phyloP scores from a whole-genome alignment of 2,113 vertebrate genomes.

The Misgurnus mizolepis region DNA sequence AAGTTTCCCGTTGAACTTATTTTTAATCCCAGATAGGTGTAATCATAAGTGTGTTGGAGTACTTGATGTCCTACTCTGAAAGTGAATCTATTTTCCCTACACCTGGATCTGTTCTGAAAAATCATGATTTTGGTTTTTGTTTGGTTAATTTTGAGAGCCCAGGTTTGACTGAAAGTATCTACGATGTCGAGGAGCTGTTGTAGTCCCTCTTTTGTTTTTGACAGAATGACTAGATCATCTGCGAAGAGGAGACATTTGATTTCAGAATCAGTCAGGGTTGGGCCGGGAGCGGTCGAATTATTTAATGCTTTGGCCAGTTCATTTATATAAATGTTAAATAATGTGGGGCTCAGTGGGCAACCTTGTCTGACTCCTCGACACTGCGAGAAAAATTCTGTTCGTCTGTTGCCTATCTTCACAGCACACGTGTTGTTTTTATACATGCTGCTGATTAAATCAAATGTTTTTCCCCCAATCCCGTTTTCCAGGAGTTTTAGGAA shows the following conservation, averaged over 20 bases:
- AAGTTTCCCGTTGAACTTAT: background rate
- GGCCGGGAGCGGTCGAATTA: background rate
- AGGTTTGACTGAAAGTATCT: constrained; percentile 1
- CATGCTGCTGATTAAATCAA: background rate
- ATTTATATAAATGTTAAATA: constrained; percentile 4
- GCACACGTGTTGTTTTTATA: constrained; percentile 2
- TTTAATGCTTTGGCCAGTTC: background rate
- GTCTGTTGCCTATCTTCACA: background rate
- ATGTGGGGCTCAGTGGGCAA: background rate
- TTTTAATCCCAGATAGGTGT: background rate
- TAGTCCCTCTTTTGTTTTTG: background rate
- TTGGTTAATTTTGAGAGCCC: background rate
- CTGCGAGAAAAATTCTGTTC: background rate
- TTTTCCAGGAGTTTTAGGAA: background rate
- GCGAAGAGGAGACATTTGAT: background rate
- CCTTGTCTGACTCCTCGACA: background rate
- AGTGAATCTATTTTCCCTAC: background rate
- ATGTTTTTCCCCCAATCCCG: background rate
- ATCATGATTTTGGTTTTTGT: background rate
- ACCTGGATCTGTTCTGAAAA: background rate
- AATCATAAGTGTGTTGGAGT: background rate
- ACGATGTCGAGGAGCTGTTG: background rate
- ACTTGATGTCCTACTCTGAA: constrained; percentile 2
- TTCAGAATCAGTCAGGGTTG: background rate
- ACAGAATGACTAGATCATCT: constrained; percentile 8